Base-by-base conservation (phyloP, 37 sponge, comb jelly and placozoan genomes). In the Cladorhizidae sp. region DNA sequence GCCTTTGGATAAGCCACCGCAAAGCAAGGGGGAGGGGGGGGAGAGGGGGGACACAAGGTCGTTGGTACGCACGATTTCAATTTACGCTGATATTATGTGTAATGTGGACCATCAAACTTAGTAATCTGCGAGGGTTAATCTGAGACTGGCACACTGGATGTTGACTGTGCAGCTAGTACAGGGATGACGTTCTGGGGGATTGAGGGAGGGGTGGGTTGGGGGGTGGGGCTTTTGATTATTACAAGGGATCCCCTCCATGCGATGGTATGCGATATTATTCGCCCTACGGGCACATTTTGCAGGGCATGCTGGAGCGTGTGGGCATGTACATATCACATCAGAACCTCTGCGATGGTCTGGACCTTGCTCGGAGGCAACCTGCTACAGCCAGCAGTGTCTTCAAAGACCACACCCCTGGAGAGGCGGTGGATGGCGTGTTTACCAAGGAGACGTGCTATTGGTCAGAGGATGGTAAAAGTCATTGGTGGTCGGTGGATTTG, bases 401-500 rank as follows among this genome's bases (percentile, higher is more conserved):
- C 57, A 67, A 55, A 38, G 75, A 61, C 58, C 89, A 88, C 75
- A 51, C 55, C 50, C 49, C 93, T 35, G 71, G 56, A n/a, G 81
- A 92, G 67, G 89, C 89, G 22, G 68, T 88, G 69, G 89, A 92
- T 72, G 93, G 89, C 0, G 26, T 84, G 40, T 29, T 78, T 42
- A 75, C 64, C 22, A 67, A 81, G 32, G 59, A 77, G 21, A 88
- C 73, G 0, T 92, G 93, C 67, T 92, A 73, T 72, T 88, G 89
- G 93, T 88, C 89, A 11, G 74, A 79, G 1, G 75, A 85, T 36
- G 74, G 35, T 29, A 29, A 52, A 42, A 82, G 59, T 54, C 84
- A 86, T 39, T 92, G 93, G 93, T 83, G 87, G 85, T 64, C 41
- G 55, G 81, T 92, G 15, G 92, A 92, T 69, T 78, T 92, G 6